Conservation (phyloP, 2,797 vertebrate genomes). For the Siniperca obscura region DNA sequence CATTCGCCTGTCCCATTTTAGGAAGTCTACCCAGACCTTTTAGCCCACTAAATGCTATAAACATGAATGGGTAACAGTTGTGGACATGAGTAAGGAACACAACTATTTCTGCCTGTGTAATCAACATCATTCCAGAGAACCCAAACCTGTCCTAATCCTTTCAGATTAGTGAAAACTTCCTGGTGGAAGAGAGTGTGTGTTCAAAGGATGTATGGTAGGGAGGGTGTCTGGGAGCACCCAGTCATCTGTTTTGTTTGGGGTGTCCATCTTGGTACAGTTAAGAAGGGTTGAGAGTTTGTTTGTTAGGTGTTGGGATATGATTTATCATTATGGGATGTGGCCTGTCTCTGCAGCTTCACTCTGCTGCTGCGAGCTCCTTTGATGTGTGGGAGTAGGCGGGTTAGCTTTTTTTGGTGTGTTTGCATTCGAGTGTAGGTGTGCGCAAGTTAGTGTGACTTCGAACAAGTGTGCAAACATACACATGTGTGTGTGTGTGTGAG, state of each 20-base stretch:
- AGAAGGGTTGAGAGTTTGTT: conserved; percentile 40
- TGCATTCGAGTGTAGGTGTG: conserved; percentile 30
- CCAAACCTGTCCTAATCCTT: conserved; percentile 6
- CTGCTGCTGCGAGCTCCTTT: conserved; percentile 49
- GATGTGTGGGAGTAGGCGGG: conserved; percentile 45
- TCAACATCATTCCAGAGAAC: neutral
- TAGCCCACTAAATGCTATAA: neutral
- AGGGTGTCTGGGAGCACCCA: conserved; percentile 6
- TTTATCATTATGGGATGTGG: conserved; percentile 62
- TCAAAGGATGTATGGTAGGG: neutral
- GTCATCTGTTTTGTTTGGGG: conserved; percentile 34
- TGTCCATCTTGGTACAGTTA: conserved; percentile 36
- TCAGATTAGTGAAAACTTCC: conserved; percentile 28
- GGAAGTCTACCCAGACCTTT: neutral
- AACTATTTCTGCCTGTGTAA: neutral
- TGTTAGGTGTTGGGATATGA: conserved; percentile 55
- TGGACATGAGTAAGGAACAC: neutral
- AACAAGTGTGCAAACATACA: conserved; percentile 19
- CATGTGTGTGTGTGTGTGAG: neutral
- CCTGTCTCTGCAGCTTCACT: conserved; percentile 42
- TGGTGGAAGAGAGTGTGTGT: neutral
- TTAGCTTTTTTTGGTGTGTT: conserved; percentile 50
- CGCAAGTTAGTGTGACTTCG: neutral
- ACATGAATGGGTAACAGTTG: neutral
- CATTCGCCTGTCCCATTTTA: neutral